Conservation (phyloP, 2,113 vertebrate genomes). For the Hyla sarda region DNA sequence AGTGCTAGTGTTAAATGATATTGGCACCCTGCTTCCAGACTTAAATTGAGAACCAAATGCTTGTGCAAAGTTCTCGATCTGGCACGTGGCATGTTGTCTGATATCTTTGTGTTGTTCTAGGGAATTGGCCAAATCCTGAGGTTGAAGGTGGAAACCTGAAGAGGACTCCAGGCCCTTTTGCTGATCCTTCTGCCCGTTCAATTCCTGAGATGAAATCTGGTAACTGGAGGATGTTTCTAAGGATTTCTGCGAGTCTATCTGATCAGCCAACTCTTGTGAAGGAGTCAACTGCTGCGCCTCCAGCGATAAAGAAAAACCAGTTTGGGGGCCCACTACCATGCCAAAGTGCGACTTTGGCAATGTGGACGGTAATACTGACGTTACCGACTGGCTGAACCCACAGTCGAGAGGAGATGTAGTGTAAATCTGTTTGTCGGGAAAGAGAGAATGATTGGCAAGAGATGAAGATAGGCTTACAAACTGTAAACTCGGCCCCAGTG, state of each 20-base stretch:
- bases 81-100: slow-evolving; percentile 89
- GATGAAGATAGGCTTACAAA: slow-evolving; percentile 91
- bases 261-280: slow-evolving; percentile 97
- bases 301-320: slow-evolving; percentile 91
- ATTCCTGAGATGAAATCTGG: slow-evolving; percentile 89
- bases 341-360: slow-evolving; percentile 95
- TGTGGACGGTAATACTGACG: slow-evolving; percentile 91
- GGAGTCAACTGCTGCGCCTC: slow-evolving; percentile 97
- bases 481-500: slow-evolving; percentile 88
- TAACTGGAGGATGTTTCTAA: slow-evolving; percentile 86
- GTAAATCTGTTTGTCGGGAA: slow-evolving; percentile 95
- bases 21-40: slow-evolving; percentile 94
- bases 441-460: slow-evolving; percentile 89
- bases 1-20: slow-evolving; percentile 89
- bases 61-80: slow-evolving; percentile 99
- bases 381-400: slow-evolving; percentile 89
- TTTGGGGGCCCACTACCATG: slow-evolving; percentile 92
- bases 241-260: slow-evolving; percentile 92
- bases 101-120: slow-evolving; percentile 91
- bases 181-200: slow-evolving; percentile 89
- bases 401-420: slow-evolving; percentile 92
- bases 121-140: slow-evolving; percentile 88
- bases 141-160: slow-evolving; percentile 86
- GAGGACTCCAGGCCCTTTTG: slow-evolving; percentile 84
- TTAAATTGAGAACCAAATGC: slow-evolving; percentile 99